Evolutionary conservation across 2,797 vertebrate genomes (phyloP), one percentile per base, ranked within the genome.

Genomic region (Cyclura pinguis): DNA sequence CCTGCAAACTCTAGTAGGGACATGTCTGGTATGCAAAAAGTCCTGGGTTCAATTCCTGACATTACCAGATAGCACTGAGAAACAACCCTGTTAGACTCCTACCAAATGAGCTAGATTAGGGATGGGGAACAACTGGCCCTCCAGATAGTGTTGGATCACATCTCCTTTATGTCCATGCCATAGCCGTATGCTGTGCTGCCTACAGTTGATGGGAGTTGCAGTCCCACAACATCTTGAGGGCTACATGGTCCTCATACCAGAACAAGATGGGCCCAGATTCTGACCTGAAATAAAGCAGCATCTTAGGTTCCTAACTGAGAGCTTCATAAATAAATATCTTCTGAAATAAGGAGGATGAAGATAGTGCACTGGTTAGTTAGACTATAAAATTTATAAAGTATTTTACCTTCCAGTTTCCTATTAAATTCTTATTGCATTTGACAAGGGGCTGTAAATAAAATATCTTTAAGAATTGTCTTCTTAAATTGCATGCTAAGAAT

Each of bases 291-390:
- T 47, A 67, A 69, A 2, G 42, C 47, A 80, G n/a, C 13, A 29
- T 38, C 7, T 50, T 69, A 3, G 32, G 50, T 38, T 72, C 38
- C 22, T 69, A n/a, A 59, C 55, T 64, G 50, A 50, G 52, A 59
- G 50, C 38, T 81, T 59, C 35, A 47, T 57, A 50, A 57, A 72
- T 42, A 88, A 88, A 32, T 50, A 67, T 88, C 32, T 72, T 81
- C 64, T 35, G 47, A 87, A 72, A 74, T 82, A 88, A 77, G 57
- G 5, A 4, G 77, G 83, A 35, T 4, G 16, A n/a, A 89, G 35
- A 73, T 52, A 50, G 69, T 93, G 92, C 84, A 93, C 92, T 73
- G 93, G 90, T 86, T 94, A 90, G 92, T 94, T 94, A 94, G 90
- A 89, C 80, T 67, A 87, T 32, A 89, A 64, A 59, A 89, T 93